Evolutionary conservation across 2,888 invertebrate species (phyloP), one percentile per base, ranked within the genome.

Genomic region (Pristionchus maxplancki): DNA sequence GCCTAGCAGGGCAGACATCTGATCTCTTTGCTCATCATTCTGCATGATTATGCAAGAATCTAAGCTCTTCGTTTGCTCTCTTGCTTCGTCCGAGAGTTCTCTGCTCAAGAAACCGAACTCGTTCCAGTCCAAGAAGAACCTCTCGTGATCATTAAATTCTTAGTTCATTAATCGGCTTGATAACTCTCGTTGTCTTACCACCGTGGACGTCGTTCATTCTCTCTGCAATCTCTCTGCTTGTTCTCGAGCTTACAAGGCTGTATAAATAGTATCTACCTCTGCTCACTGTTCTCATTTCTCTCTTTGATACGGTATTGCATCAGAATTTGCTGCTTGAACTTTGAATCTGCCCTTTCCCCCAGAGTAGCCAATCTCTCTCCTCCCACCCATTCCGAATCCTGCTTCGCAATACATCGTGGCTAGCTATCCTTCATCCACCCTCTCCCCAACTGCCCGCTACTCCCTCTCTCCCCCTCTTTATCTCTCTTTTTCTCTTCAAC

Each of bases 341-440:
- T 20, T 83, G 53, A 24, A 13, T 20, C n/a, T 13, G 34, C 78
- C 20, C 40, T 78, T n/a, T 9, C 58, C n/a, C 34, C 81, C 81
- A 48, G 11, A 81, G 28, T 44, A 37, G 58, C 58, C 44, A 40
- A 28, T n/a, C 78, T 78, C 37, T 9, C 48, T 34, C 24, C 83
- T n/a, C 34, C 28, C 31, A 24, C 71, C 34, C 71, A 64, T 31
- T 85, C 31, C 64, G 85, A 64, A 85, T 85, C 85, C 86, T 87
- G 71, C 86, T 71, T 87, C 86, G 86, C 86, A 50, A 87, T 87
- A 87, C 50, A 87, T 87, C 86, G n/a, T 48, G 71, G 71, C 82
- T 31, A 50, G 71, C 82, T 53, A 50, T 83, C 53, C 53, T 50
- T 53, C 82, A 53, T 53, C 53, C 53, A 34, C 50, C 44, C 53